Conservation (phyloP, 2,797 vertebrate species). For the Hoplostethus mediterraneus region DNA sequence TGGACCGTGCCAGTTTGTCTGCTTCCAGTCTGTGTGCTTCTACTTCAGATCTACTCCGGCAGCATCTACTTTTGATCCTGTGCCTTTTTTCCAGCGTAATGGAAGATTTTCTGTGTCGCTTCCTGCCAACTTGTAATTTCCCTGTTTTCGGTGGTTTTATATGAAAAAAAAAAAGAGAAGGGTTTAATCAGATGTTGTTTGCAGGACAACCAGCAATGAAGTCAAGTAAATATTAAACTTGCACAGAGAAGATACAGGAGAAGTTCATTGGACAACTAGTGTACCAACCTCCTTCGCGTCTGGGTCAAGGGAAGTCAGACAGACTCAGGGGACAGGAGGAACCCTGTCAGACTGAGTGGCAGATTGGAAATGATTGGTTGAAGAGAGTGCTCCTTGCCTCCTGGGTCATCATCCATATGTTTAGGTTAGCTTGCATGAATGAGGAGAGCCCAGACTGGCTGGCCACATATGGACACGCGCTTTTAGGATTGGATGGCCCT, state of each 20-base stretch:
- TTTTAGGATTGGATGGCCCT: constrained; percentile 29
- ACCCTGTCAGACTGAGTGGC: constrained; percentile 50
- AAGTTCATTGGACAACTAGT: constrained; percentile 16
- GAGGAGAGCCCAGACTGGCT: constrained; percentile 38
- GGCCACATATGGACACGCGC: constrained; percentile 59
- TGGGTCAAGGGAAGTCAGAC: constrained; percentile 27
- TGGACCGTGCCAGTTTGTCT: constrained; percentile 43
- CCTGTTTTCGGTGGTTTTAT: constrained; percentile 29
- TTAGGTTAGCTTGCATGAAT: constrained; percentile 56
- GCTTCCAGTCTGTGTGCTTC: constrained; percentile 38
- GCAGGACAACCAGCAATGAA: constrained; percentile 9
- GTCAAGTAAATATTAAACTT: background rate
- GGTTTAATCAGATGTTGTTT: constrained; percentile 2
- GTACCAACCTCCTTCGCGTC: constrained; percentile 19
- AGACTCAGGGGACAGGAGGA: constrained; percentile 49
- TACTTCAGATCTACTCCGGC: background rate
- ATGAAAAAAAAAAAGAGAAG: constrained; percentile 40
- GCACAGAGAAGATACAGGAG: background rate
- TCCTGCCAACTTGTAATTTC: constrained; percentile 22
- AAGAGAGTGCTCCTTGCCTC: constrained; percentile 62
- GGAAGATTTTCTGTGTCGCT: constrained; percentile 30
- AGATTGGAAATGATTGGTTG: constrained; percentile 74
- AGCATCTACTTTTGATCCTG: constrained; percentile 35
- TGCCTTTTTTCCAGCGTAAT: background rate
- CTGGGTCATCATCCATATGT: constrained; percentile 77